Percentiles rank a stretch among this genome's conserved stretches.
These are phyloP conservation scores for Tenthredo mesomela DNA, from an alignment of 2,888 invertebrate species.

Conservation along the genomic window DNA sequence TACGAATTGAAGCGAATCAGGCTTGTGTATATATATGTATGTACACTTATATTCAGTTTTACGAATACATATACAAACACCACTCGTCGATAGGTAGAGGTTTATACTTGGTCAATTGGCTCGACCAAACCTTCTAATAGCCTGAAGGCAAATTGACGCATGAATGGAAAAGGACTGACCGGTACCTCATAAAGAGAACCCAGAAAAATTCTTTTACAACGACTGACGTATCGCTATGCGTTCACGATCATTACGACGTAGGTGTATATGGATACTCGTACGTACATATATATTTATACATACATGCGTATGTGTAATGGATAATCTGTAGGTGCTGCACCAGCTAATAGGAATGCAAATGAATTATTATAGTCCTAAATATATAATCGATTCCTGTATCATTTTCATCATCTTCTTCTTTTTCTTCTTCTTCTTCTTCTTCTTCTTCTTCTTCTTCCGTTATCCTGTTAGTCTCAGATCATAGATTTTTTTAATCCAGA, in stretches of 20 bases:
- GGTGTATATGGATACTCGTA: background rate
- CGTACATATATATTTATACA: too few species aligned
- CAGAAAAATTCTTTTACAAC: constrained; percentile 10
- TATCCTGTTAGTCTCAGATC: background rate
- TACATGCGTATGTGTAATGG: constrained; percentile 1
- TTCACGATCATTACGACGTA: background rate
- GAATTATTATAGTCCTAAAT: background rate
- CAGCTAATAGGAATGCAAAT: background rate
- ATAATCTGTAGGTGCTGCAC: background rate
- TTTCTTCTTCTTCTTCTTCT: background rate
- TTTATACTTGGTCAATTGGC: constrained; percentile 32
- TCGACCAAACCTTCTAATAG: constrained; percentile 42
- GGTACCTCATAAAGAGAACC: background rate
- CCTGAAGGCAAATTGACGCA: constrained; percentile 42
- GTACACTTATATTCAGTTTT: background rate
- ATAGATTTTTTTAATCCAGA: background rate
- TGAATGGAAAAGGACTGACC: constrained; percentile 49
- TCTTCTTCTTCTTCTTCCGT: too few species aligned
- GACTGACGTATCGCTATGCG: background rate
- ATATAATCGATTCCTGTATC: background rate
- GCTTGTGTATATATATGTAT: background rate
- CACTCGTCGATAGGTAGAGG: background rate
- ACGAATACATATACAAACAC: background rate
- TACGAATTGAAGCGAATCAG: constrained; percentile 14
- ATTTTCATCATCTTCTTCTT: background rate